These are phyloP conservation scores for Proterorhinus semilunaris DNA, from an alignment of 2,113 vertebrate species.

Conservation along the genomic window DNA sequence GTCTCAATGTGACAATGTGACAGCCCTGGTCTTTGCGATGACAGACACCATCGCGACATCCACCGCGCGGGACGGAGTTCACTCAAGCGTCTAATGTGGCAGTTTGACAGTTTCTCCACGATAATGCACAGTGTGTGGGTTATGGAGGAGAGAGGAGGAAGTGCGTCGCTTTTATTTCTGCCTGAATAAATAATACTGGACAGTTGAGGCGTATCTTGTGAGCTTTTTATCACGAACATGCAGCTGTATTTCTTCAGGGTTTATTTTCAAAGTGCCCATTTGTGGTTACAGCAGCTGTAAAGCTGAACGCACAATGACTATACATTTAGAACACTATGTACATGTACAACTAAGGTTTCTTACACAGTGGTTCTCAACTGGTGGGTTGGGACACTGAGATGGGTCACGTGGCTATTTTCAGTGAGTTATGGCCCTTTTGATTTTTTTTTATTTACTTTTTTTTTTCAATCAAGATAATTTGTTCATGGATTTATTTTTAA, in stretches of 20 bases:
- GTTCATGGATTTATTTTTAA: too few relatives aligned
- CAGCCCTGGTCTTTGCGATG: conserved; percentile 15
- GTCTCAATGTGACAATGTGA: conserved; percentile 34
- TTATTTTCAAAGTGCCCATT: neutral
- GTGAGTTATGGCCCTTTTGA: too few relatives aligned
- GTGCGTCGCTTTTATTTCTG: conserved; percentile 34
- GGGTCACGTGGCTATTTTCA: too few relatives aligned
- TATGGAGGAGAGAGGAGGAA: neutral
- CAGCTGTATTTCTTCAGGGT: neutral
- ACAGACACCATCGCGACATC: conserved; percentile 19
- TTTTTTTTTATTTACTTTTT: too few relatives aligned
- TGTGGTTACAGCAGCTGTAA: neutral
- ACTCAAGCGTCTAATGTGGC: conserved; percentile 43
- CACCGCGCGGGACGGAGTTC: conserved; percentile 26
- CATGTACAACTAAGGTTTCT: neutral
- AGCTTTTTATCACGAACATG: conserved; percentile 7
- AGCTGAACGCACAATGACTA: neutral
- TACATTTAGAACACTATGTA: neutral
- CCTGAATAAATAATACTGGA: conserved; percentile 11
- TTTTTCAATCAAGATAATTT: too few relatives aligned
- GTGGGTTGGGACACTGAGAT: too few relatives aligned
- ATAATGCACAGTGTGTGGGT: conserved; percentile 33
- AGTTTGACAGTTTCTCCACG: conserved; percentile 5
- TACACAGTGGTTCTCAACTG: neutral
- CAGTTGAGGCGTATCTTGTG: neutral